Evolutionary conservation across 2,888 invertebrate species (phyloP).

Genomic region (Protonemura montana): DNA sequence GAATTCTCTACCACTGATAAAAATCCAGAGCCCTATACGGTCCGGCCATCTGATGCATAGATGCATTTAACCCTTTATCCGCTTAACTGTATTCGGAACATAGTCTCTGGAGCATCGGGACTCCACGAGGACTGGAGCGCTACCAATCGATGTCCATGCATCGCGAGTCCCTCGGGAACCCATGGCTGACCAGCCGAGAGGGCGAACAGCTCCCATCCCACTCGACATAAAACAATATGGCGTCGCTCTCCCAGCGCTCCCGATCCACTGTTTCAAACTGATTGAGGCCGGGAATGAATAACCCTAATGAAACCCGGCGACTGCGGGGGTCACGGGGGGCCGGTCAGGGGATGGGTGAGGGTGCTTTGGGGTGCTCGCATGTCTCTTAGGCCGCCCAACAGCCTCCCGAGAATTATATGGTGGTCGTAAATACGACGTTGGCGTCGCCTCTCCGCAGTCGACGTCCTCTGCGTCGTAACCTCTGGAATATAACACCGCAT

Average conservation of each 20-base stretch:
- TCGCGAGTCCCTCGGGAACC: constrained; percentile 38
- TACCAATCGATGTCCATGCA: constrained; percentile 48
- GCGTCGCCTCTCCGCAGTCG: neutral
- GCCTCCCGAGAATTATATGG: constrained; percentile 23
- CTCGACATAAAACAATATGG: constrained; percentile 50
- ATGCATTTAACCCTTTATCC: constrained; percentile 45
- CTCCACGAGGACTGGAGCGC: constrained; percentile 27
- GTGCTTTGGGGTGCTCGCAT: constrained; percentile 42
- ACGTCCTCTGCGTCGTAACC: neutral
- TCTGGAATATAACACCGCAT: neutral
- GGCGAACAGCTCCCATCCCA: constrained; percentile 30
- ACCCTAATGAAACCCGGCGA: constrained; percentile 49
- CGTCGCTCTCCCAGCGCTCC: constrained; percentile 34
- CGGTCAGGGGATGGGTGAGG: neutral
- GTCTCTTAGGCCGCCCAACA: constrained; percentile 18
- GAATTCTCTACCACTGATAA: neutral
- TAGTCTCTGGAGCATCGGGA: constrained; percentile 41
- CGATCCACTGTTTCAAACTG: constrained; percentile 47
- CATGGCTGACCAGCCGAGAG: constrained; percentile 36
- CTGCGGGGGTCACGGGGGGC: neutral
- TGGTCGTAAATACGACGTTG: constrained; percentile 30
- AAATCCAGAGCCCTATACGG: neutral
- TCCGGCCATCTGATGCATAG: neutral
- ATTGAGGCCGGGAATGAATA: constrained; percentile 48
- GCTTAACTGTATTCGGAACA: constrained; percentile 46